These are phyloP conservation scores for Dermochelys coriacea DNA, from an alignment of 2,797 vertebrate species.

Conservation along the genomic window DNA sequence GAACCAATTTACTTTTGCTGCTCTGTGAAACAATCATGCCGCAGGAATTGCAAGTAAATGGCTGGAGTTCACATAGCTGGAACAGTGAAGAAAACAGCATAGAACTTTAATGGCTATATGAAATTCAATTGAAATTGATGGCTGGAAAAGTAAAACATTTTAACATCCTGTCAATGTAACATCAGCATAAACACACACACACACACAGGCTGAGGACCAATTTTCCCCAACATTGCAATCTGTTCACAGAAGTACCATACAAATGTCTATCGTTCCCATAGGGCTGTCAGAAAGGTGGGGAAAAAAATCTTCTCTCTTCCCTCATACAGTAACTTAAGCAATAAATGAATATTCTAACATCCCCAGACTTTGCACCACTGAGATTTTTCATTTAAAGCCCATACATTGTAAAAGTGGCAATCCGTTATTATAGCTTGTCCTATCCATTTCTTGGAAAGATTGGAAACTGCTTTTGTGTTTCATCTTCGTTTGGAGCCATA, in stretches of 20 bases:
- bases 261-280: accelerated
- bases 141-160: constrained; percentile 54
- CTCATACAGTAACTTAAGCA: not conserved
- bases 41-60: constrained; percentile 64
- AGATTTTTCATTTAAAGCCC: constrained; percentile 24
- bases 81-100: constrained; percentile 55
- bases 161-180: constrained; percentile 44
- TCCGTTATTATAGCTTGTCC: not conserved
- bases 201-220: not conserved
- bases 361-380: not conserved
- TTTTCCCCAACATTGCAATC: not conserved
- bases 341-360: constrained; percentile 4
- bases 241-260: not conserved
- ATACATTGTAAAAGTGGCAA: constrained; percentile 10
- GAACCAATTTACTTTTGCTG: constrained; percentile 69
- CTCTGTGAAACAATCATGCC: constrained; percentile 62
- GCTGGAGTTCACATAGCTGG: constrained; percentile 51
- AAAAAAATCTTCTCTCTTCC: not conserved
- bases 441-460: not conserved
- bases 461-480: constrained; percentile 2
- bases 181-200: accelerated
- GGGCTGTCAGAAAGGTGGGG: not conserved
- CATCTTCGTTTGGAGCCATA: not conserved
- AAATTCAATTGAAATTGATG: constrained; percentile 72
- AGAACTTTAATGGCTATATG: constrained; percentile 64